Conservation (phyloP, 1,140 invertebrate species). For the Oreohelix idahoensis region DNA sequence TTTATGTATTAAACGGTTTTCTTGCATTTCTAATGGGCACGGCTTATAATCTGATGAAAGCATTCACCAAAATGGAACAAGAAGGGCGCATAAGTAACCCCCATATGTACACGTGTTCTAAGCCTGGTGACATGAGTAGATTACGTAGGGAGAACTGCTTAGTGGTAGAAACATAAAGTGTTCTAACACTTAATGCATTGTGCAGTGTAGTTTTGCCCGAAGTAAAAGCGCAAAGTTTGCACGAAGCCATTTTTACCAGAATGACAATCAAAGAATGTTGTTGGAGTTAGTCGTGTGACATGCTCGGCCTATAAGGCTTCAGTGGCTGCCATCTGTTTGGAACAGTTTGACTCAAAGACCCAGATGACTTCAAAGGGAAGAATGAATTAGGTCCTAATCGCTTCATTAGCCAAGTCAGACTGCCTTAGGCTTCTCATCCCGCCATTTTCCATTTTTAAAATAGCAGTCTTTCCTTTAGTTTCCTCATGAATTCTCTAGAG, state of each 20-base stretch:
- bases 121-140: not conserved
- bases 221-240: not conserved
- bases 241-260: not conserved
- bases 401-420: slow-evolving; percentile 9
- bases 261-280: not conserved
- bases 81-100: not conserved
- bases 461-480: not conserved
- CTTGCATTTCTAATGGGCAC: not conserved
- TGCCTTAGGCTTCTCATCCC: not conserved
- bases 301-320: not conserved
- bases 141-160: not conserved
- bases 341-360: not conserved
- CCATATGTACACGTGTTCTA: not conserved
- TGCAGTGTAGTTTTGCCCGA: not conserved
- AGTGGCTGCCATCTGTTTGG: not conserved
- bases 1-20: slow-evolving; percentile 1
- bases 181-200: not conserved
- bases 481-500: not conserved
- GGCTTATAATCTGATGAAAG: slow-evolving; percentile 12
- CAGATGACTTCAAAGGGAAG: not conserved
- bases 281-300: not conserved
- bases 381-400: not conserved
- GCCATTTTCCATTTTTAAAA: not conserved
- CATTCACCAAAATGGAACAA: not conserved
- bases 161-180: not conserved